A percentile compares a stretch with the other conserved stretches of the same genome.
These are phyloP conservation scores for Indri indri DNA, from an alignment of 2,113 vertebrate genomes.

Conservation along the genomic window DNA sequence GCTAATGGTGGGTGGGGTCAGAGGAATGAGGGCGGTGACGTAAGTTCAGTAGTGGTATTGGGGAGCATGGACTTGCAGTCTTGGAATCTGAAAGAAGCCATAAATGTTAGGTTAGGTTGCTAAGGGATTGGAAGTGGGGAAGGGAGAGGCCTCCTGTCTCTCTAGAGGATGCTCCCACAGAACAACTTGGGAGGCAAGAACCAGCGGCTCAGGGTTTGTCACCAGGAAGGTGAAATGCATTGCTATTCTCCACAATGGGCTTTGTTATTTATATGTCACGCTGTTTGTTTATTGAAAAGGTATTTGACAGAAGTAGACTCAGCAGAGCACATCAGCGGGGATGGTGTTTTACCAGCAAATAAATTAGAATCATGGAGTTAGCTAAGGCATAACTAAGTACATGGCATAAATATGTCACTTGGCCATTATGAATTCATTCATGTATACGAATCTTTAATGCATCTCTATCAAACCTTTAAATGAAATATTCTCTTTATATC, in stretches of 20 bases:
- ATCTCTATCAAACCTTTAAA: slow-evolving; percentile 78
- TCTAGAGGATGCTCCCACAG: background rate
- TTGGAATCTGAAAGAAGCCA: background rate
- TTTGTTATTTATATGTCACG: slow-evolving; percentile 45
- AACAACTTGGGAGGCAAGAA: background rate
- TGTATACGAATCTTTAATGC: slow-evolving; percentile 84
- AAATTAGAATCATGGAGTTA: slow-evolving; percentile 82
- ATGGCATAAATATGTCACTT: slow-evolving; percentile 84
- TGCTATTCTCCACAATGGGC: slow-evolving; percentile 20
- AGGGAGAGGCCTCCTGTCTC: background rate
- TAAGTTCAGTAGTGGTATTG: background rate
- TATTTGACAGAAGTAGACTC: slow-evolving; percentile 69
- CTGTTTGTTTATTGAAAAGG: slow-evolving; percentile 71
- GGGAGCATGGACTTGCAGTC: background rate
- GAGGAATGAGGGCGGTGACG: background rate
- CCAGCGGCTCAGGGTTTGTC: background rate
- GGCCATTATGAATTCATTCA: slow-evolving; percentile 85
- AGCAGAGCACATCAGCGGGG: slow-evolving; percentile 64
- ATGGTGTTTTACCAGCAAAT: slow-evolving; percentile 77
- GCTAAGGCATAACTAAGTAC: slow-evolving; percentile 75
- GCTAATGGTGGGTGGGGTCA: accelerated
- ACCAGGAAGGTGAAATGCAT: background rate
- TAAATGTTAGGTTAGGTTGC: background rate
- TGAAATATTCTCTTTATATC: slow-evolving; percentile 78
- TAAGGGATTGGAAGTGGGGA: background rate